Conservation (phyloP, 2,113 vertebrate species). For the Aspidoscelis tigris region DNA sequence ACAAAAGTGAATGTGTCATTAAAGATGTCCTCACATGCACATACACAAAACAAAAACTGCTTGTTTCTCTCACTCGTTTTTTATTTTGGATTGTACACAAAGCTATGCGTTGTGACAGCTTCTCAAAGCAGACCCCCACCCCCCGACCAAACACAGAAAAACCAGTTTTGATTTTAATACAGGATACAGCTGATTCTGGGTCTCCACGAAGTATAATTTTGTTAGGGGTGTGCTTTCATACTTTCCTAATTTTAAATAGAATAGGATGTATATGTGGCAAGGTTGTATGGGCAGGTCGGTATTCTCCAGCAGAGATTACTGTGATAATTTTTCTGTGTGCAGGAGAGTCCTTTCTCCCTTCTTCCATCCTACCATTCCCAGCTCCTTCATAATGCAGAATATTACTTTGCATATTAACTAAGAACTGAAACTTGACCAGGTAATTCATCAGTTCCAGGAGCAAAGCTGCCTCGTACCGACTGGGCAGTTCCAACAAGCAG, state of each 20-base stretch:
- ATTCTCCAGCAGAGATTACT: not conserved
- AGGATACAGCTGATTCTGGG: not conserved
- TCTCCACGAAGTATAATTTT: not conserved
- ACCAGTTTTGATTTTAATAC: not conserved
- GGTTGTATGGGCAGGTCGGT: too few relatives aligned
- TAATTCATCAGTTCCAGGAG: too few relatives aligned
- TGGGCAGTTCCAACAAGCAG: too few relatives aligned
- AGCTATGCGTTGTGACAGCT: not conserved
- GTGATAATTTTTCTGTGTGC: not conserved
- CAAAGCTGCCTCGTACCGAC: too few relatives aligned
- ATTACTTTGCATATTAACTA: too few relatives aligned
- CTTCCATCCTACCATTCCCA: not conserved
- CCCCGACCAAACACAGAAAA: not conserved
- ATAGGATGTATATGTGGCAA: not conserved
- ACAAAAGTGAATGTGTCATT: not conserved
- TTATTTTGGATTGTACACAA: not conserved
- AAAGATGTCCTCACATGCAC: not conserved
- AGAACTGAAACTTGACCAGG: too few relatives aligned
- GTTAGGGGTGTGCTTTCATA: not conserved
- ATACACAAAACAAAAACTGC: too few relatives aligned
- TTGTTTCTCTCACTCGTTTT: too few relatives aligned
- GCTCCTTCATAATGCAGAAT: too few relatives aligned
- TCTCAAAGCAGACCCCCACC: not conserved
- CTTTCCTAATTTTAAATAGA: not conserved
- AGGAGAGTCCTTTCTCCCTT: too few relatives aligned